Evolutionary conservation across 2,113 vertebrate genomes (phyloP).

Genomic region (Aptenodytes patagonicus): DNA sequence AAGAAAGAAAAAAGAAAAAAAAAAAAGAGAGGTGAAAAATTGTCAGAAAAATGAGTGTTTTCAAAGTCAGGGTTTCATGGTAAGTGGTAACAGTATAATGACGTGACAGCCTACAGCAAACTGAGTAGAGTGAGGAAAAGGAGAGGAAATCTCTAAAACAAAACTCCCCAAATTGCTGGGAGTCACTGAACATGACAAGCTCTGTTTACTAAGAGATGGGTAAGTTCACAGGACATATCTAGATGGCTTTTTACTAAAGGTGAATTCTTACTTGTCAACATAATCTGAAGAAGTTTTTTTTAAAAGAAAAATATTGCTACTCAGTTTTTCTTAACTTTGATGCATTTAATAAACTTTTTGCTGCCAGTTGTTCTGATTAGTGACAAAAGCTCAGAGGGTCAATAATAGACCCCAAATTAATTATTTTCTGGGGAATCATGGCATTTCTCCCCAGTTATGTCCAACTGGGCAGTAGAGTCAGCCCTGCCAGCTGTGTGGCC

Average conservation of each 20-base stretch:
- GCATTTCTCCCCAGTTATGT: background rate
- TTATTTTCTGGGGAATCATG: background rate
- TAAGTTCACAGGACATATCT: background rate
- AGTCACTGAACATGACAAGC: background rate
- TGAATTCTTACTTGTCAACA: background rate
- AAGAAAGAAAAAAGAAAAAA: background rate
- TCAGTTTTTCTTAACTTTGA: background rate
- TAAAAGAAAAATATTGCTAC: background rate
- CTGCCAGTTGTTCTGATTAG: background rate
- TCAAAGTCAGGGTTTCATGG: background rate
- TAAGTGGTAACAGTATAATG: background rate
- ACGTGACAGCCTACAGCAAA: background rate
- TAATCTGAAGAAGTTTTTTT: background rate
- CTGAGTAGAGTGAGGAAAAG: background rate
- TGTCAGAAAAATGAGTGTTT: background rate
- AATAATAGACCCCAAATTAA: background rate
- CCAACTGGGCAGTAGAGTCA: background rate
- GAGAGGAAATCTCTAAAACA: background rate
- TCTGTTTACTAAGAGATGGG: background rate
- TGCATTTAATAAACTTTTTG: background rate
- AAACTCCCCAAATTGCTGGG: background rate
- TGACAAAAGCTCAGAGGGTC: background rate
- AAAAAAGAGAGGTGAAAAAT: background rate
- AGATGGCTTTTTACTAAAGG: background rate
- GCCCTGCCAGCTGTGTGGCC: background rate